Evolutionary conservation across 2,888 invertebrate species (phyloP), one percentile per base, ranked within the genome.

Genomic region (Euzophera pinguis): DNA sequence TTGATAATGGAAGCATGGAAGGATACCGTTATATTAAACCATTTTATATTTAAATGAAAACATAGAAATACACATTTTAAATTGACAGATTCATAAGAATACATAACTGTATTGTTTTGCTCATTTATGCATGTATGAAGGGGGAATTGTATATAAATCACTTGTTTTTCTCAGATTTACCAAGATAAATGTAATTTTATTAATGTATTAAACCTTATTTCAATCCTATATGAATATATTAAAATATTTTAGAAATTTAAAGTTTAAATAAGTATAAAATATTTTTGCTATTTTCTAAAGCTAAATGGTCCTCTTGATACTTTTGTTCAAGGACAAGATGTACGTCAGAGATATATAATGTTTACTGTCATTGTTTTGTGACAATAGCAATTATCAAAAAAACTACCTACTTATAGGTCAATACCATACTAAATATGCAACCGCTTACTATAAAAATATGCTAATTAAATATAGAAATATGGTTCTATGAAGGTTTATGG

Each of bases 1-100:
- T 61, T 58, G 53, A 61, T 61, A 53, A 60, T 61, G 53, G 50
- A 54, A 50, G 55, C 53, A 60, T 61, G 53, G 50, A 54, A 50
- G 55, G 55, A 52, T 54, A 49, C 57, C 54, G 56, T 55, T 57
- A 54, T 42, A 3, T 8, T 50, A 52, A n/a, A n/a, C n/a, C 27
- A 32, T 27, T 32, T 9, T 45, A 13, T 14, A 43, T 27, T 12
- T 43, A 9, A 27, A 22, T 27, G 4, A 12, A 43, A 7, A 6
- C 1, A 12, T n/a, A n/a, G 7, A 37, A 37, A 37, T 35, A 35
- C n/a, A 35, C 10, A 35, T 35, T n/a, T 1, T 2, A n/a, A 35
- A 35, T n/a, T n/a, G n/a, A 9, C n/a, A n/a, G 10, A 35, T 35
- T 22, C 22, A 22, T 22, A 22, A 22, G 22, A 22, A 22, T 22